A percentile compares a stretch with the other conserved stretches of the same genome.
These are phyloP conservation scores for Laupala kohalensis DNA, from an alignment of 1,140 invertebrate genomes.

Conservation along the genomic window DNA sequence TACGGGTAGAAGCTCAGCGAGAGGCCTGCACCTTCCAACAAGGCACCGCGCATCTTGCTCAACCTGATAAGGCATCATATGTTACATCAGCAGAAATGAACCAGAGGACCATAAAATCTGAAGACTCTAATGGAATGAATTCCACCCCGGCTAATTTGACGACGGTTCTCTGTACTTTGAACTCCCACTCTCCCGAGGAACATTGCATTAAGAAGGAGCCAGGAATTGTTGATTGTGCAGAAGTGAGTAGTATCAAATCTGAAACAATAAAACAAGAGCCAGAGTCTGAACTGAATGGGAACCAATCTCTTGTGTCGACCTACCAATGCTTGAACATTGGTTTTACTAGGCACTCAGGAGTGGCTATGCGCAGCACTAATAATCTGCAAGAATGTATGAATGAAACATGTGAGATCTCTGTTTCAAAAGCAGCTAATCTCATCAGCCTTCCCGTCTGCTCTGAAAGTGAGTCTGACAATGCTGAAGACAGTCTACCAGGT, in stretches of 20 bases:
- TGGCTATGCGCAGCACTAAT: not conserved
- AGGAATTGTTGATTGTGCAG: not conserved
- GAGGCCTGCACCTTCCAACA: not conserved
- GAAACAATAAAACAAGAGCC: not conserved
- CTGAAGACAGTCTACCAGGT: not conserved
- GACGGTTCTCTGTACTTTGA: too few relatives aligned
- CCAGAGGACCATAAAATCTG: not conserved
- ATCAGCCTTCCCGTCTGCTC: not conserved
- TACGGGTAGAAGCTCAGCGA: not conserved
- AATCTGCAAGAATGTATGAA: not conserved
- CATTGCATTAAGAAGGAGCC: not conserved
- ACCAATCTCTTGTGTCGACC: not conserved
- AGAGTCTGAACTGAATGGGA: not conserved
- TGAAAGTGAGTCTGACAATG: not conserved
- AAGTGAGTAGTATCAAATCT: not conserved
- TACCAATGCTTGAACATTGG: not conserved
- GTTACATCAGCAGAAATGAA: not conserved
- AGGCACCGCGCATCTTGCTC: not conserved
- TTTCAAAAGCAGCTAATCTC: not conserved
- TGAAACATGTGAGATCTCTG: not conserved
- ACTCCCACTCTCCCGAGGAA: too few relatives aligned
- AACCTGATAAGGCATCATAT: not conserved
- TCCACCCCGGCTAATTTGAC: too few relatives aligned
- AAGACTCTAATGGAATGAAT: too few relatives aligned
- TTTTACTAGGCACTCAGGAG: not conserved